Evolutionary conservation across 2,888 invertebrate genomes (phyloP).

Genomic region (Hirtodrosophila confusa): DNA sequence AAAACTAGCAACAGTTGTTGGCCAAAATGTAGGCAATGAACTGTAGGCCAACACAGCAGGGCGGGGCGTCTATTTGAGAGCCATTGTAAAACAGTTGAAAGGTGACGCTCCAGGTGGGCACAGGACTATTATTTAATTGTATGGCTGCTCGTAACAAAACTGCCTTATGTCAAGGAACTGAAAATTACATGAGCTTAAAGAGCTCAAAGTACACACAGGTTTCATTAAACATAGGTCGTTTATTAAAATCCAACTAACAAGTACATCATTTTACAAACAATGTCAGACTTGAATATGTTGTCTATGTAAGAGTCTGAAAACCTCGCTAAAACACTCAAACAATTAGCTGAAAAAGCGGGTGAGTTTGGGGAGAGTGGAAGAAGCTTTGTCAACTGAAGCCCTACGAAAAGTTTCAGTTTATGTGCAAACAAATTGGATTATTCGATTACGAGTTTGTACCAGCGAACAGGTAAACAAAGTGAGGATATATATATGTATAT

Average conservation of each 20-base stretch:
- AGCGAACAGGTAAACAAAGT: conserved; percentile 42
- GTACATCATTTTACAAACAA: conserved; percentile 59
- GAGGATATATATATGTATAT: not conserved
- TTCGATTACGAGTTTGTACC: conserved; percentile 74
- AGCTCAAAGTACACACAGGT: not conserved
- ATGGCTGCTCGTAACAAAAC: not conserved
- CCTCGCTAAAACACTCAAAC: conserved; percentile 55
- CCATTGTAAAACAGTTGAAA: conserved; percentile 12
- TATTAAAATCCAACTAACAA: conserved; percentile 31
- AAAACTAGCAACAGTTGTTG: conserved; percentile 4
- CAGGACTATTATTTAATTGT: conserved; percentile 15
- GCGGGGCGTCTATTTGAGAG: not conserved
- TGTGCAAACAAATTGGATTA: conserved; percentile 79
- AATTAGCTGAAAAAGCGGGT: conserved; percentile 51
- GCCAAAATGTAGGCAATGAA: conserved; percentile 12
- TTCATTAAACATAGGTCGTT: not conserved
- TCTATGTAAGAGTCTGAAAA: conserved; percentile 43
- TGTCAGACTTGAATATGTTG: conserved; percentile 41
- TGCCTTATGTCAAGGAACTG: not conserved
- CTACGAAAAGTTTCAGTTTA: conserved; percentile 73
- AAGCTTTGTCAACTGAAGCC: conserved; percentile 63
- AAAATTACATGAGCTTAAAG: not conserved
- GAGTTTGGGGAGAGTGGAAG: conserved; percentile 5
- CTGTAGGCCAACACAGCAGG: conserved; percentile 3
- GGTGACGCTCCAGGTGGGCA: conserved; percentile 26